A percentile compares a stretch with the other conserved stretches of the same genome.
phyloP scores from a whole-genome alignment of 2,888 invertebrate genomes.

The Biston stratarius region DNA sequence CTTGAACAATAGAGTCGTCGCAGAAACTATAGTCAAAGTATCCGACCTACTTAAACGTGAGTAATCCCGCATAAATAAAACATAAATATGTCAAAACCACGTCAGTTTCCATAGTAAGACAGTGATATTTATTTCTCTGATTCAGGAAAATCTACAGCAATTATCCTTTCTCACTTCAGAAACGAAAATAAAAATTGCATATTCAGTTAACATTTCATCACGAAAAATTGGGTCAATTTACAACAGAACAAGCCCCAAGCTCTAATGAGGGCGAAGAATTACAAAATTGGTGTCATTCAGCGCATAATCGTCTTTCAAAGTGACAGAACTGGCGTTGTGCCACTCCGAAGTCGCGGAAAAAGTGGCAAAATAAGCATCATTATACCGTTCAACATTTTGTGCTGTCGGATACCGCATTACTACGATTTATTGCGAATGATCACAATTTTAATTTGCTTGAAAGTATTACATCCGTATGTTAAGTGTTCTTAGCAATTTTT shows the following conservation, averaged over 20 bases:
- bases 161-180: not conserved
- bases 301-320: slow-evolving; percentile 32
- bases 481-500: no score
- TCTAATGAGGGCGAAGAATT: slow-evolving; percentile 27
- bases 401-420: slow-evolving; percentile 1
- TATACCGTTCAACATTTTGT: slow-evolving; percentile 7
- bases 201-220: not conserved
- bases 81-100: no score
- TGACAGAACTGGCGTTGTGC: slow-evolving; percentile 32
- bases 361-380: slow-evolving; percentile 31
- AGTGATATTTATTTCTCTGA: no score
- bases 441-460: not conserved
- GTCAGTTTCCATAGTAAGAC: no score
- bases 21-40: no score
- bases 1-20: no score
- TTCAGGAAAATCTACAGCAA: no score
- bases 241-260: slow-evolving; percentile 14
- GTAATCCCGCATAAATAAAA: no score
- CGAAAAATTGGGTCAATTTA: slow-evolving; percentile 29
- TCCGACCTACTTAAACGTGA: no score
- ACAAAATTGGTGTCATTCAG: slow-evolving; percentile 31
- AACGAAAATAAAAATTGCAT: not conserved
- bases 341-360: slow-evolving; percentile 25
- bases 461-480: no score
- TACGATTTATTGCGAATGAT: not conserved